Conservation (phyloP, 1,140 invertebrate genomes). For the Caenorhabditis latens region DNA sequence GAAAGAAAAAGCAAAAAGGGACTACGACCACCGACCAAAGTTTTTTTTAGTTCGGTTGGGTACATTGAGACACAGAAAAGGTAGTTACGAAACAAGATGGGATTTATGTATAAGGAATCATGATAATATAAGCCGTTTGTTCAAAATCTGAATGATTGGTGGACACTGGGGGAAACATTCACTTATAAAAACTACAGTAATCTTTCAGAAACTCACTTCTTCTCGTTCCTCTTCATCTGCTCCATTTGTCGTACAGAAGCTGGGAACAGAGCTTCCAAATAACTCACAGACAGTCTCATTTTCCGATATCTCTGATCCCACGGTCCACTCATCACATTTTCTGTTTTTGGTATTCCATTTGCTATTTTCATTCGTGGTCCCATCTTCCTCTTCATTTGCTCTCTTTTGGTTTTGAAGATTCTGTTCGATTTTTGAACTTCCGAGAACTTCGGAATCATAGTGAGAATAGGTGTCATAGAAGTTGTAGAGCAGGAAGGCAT, state of each 20-base stretch:
- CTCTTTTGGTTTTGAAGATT: conserved; percentile 8
- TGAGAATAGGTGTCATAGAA: not conserved
- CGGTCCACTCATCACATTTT: conserved; percentile 6
- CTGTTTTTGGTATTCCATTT: conserved; percentile 28
- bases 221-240: not conserved
- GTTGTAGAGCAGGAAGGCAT: not conserved
- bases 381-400: conserved; percentile 10
- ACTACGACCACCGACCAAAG: conserved; percentile 32
- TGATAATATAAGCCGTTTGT: too few relatives aligned
- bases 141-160: not conserved
- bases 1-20: not conserved
- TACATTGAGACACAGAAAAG: not conserved
- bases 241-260: conserved; percentile 23
- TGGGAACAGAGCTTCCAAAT: conserved; percentile 1
- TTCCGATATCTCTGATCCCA: conserved; percentile 29
- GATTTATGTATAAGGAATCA: too few relatives aligned
- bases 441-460: not conserved
- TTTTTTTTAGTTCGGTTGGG: conserved; percentile 5
- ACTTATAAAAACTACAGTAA: not conserved
- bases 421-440: conserved; percentile 13
- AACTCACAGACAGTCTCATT: conserved; percentile 21
- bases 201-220: not conserved
- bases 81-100: not conserved
- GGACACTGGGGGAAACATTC: not conserved
- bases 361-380: conserved; percentile 13